Evolutionary conservation across 2,888 invertebrate species (phyloP).

Genomic region (Drosophila borborema): DNA sequence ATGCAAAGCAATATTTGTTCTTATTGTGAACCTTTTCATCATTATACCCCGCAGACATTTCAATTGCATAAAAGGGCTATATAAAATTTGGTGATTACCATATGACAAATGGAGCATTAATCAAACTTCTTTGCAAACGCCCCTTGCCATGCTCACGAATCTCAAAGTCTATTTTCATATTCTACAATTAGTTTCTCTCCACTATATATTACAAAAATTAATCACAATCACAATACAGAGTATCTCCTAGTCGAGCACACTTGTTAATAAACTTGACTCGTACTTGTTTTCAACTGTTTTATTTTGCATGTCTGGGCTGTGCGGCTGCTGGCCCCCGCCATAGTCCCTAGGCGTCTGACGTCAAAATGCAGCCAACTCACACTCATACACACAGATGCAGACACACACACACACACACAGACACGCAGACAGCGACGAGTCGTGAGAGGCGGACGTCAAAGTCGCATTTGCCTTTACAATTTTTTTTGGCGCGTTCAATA

Average conservation of each 20-base stretch:
- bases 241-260: background rate
- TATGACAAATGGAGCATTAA: background rate
- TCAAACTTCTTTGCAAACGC: too few species aligned
- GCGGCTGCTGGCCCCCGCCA: conserved; percentile 27
- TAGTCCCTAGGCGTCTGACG: conserved; percentile 71
- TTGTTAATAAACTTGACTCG: background rate
- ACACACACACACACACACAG: conserved; percentile 16
- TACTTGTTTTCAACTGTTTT: conserved; percentile 46
- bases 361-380: conserved; percentile 69
- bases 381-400: conserved; percentile 20
- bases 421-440: conserved; percentile 25
- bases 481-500: conserved; percentile 75
- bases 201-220: background rate
- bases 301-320: conserved; percentile 70
- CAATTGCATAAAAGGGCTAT: background rate
- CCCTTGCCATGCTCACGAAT: background rate
- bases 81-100: background rate
- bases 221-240: background rate
- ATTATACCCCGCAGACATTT: background rate
- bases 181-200: background rate
- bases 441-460: conserved; percentile 47
- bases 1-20: conserved; percentile 31
- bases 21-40: conserved; percentile 41
- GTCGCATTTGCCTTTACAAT: conserved; percentile 73
- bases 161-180: background rate